phyloP scores from a whole-genome alignment of 2,797 vertebrate genomes.

The Myripristis jacobus region DNA sequence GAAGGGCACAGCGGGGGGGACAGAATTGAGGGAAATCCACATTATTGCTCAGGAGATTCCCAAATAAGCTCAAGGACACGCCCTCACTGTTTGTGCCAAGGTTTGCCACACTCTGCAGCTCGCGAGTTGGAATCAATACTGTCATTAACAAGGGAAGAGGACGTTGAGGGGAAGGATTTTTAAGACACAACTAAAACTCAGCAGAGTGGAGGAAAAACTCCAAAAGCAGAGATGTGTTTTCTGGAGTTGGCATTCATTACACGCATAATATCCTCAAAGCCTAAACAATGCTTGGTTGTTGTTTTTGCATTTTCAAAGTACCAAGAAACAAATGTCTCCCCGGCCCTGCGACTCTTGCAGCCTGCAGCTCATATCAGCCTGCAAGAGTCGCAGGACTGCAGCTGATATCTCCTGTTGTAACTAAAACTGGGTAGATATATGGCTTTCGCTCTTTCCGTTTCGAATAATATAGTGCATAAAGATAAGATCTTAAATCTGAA shows the following conservation, averaged over 20 bases:
- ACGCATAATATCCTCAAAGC: slow-evolving; percentile 33
- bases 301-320: slow-evolving; percentile 36
- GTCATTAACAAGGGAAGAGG: slow-evolving; percentile 32
- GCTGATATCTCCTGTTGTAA: not conserved
- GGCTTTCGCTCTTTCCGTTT: not conserved
- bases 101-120: slow-evolving; percentile 38
- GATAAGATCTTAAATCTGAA: slow-evolving; percentile 25
- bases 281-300: slow-evolving; percentile 42
- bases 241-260: slow-evolving; percentile 51
- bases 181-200: slow-evolving; percentile 53
- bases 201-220: slow-evolving; percentile 41
- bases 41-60: slow-evolving; percentile 67
- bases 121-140: slow-evolving; percentile 60
- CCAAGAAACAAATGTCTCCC: slow-evolving; percentile 30
- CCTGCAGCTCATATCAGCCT: no score
- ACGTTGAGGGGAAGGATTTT: slow-evolving; percentile 34
- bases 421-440: no score
- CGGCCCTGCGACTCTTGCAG: not conserved
- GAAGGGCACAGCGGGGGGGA: slow-evolving; percentile 31
- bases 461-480: slow-evolving; percentile 21
- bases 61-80: slow-evolving; percentile 66
- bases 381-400: slow-evolving; percentile 7
- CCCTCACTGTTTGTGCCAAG: slow-evolving; percentile 53
- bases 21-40: slow-evolving; percentile 67
- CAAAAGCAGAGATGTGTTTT: slow-evolving; percentile 48